Evolutionary conservation across 2,888 invertebrate species (phyloP).

Genomic region (Drosophila heteroneura): DNA sequence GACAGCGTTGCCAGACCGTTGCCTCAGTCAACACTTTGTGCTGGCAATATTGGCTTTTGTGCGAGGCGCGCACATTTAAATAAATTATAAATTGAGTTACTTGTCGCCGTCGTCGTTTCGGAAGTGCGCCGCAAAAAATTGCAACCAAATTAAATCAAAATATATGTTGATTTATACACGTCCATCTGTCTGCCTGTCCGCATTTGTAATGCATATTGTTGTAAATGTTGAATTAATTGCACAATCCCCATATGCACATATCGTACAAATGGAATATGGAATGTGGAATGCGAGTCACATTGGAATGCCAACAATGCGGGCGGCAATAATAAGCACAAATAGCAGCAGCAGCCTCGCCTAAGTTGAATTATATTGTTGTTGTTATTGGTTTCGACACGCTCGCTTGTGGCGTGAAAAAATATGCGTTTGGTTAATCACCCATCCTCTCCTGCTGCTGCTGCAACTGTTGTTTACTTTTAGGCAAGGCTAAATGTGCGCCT

Average conservation of each 20-base stretch:
- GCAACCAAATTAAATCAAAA: constrained; percentile 51
- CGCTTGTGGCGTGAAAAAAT: constrained; percentile 73
- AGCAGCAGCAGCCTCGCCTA: constrained; percentile 47
- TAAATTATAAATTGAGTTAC: constrained; percentile 44
- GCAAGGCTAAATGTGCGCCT: constrained; percentile 56
- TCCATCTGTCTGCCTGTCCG: constrained; percentile 17
- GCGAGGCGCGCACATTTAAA: constrained; percentile 64
- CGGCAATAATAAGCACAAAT: constrained; percentile 42
- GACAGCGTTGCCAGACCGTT: constrained; percentile 55
- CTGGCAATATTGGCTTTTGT: constrained; percentile 54
- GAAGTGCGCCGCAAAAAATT: constrained; percentile 48
- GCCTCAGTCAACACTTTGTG: constrained; percentile 38
- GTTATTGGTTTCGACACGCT: constrained; percentile 70
- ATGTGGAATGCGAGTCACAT: constrained; percentile 60
- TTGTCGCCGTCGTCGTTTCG: constrained; percentile 7
- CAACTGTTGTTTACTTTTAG: constrained; percentile 69
- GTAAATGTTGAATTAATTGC: constrained; percentile 77
- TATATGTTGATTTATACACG: constrained; percentile 59
- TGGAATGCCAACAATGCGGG: constrained; percentile 75
- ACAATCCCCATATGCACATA: constrained; percentile 63
- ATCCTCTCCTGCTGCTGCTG: constrained; percentile 33
- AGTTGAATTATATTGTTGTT: constrained; percentile 26
- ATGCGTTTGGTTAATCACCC: constrained; percentile 76
- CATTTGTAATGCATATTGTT: constrained; percentile 62
- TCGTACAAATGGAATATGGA: constrained; percentile 15